Base-by-base conservation (phyloP, 2,113 vertebrate species). In the Phalacrocorax pelagicus region DNA sequence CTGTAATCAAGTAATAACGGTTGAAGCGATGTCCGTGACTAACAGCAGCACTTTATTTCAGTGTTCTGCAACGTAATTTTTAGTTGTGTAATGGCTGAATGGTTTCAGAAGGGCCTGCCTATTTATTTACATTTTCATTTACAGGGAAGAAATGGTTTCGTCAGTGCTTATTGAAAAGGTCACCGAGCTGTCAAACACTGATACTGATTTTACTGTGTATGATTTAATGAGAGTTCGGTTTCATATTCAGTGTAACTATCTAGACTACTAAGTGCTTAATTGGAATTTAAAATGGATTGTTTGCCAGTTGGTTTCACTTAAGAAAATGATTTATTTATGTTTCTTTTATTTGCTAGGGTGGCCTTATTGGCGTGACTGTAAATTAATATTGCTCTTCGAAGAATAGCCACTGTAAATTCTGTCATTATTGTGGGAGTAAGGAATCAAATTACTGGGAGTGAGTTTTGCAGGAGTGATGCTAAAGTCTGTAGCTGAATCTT, bases 1-100 rank as follows among this genome's bases (percentile, higher is more conserved):
- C 97, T 84, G 85, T 97, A 92, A 95, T 95, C 95, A 98, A 97
- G 98, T 99, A 98, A 98, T 97, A 93, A 90, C 69, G 10, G 79
- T 52, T 46, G 34, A 84, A 88, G 38, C 1, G 0, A 20, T 84
- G 72, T 36, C 77, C 0, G 1, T 58, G 65, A 38, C 75, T 81
- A 55, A 67, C 12, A 34, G 49, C 61, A 78, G 29, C 71, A 32
- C 74, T 88, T 86, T 46, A 27, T 65, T 93, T 87, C 40, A 38
- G 13, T 59, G 30, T 84, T 70, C 47, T 71, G 29, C 61, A 74
- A 0, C 3, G 4, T 16, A 8, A 5, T 55, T 90, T 46, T 29
- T 61, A 20, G 44, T 27, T 77, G 27, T 36, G 44, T 69, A 47
- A 32, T 21, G 26, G 24, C 67, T 80, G 36, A 42, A n/a, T 58